Percentiles rank a stretch among this genome's conserved stretches.
Evolutionary conservation across 2,888 invertebrate genomes (phyloP).

Genomic region (Protodeltote pygarga): DNA sequence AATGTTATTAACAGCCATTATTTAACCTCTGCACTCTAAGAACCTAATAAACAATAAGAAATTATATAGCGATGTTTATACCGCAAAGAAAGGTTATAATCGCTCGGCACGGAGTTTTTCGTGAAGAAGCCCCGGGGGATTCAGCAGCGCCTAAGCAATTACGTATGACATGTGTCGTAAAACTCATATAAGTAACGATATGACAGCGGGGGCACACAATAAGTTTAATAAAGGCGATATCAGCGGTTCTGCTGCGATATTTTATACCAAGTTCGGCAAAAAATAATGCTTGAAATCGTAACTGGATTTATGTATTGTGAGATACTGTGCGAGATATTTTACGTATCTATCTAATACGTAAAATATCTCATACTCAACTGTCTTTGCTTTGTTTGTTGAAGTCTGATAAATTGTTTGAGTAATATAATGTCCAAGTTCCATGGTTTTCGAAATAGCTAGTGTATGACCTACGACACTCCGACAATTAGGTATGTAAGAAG

Average conservation of each 20-base stretch:
- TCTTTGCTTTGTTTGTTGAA: too few relatives aligned
- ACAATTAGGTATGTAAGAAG: too few relatives aligned
- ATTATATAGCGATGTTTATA: conserved; percentile 34
- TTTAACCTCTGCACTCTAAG: conserved; percentile 3
- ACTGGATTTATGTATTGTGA: background rate
- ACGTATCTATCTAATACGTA: background rate
- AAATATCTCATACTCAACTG: too few relatives aligned
- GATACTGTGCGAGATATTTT: conserved; percentile 2
- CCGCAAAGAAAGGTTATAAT: conserved; percentile 59
- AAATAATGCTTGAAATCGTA: conserved; percentile 24
- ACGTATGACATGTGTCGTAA: conserved; percentile 80
- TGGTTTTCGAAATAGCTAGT: too few relatives aligned
- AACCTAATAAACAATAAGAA: conserved; percentile 22
- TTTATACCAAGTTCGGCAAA: conserved; percentile 24
- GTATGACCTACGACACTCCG: too few relatives aligned
- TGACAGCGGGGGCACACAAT: conserved; percentile 61
- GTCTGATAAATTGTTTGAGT: too few relatives aligned
- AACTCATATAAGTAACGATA: conserved; percentile 56
- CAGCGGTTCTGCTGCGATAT: conserved; percentile 40
- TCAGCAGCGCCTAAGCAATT: conserved; percentile 73
- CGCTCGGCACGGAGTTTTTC: conserved; percentile 57
- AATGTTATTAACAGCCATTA: conserved; percentile 16
- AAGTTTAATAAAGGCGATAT: conserved; percentile 63
- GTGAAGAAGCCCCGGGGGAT: conserved; percentile 60
- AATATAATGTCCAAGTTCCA: too few relatives aligned